Evolutionary conservation across 2,797 vertebrate genomes (phyloP).

Genomic region (Stomatorhinus walkeri): DNA sequence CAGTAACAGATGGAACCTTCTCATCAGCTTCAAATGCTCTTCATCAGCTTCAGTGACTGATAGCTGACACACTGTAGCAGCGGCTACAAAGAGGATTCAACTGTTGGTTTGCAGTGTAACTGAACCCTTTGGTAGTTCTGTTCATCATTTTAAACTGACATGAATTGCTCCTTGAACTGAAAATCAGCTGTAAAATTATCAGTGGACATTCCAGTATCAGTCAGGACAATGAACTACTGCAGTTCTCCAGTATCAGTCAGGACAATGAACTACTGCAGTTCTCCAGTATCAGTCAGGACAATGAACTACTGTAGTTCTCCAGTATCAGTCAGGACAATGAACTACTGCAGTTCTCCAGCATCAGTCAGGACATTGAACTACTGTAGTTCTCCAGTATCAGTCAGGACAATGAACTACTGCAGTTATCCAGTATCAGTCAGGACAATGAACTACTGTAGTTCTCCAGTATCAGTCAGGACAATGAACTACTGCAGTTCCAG

Average conservation of each 20-base stretch:
- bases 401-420: no score
- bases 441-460: no score
- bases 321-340: no score
- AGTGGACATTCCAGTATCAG: not conserved
- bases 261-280: not conserved
- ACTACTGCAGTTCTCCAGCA: no score
- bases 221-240: not conserved
- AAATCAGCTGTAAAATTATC: not conserved
- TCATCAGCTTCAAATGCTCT: conserved; percentile 33
- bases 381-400: not conserved
- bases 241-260: not conserved
- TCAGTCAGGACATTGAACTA: not conserved
- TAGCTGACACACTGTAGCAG: conserved; percentile 33
- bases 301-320: not conserved
- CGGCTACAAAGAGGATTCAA: not conserved
- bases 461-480: not conserved
- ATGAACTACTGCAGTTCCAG: not conserved
- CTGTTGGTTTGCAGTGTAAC: not conserved
- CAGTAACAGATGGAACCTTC: conserved; percentile 6
- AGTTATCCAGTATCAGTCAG: not conserved
- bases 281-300: not conserved
- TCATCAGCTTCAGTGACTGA: conserved; percentile 56
- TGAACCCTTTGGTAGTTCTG: not conserved
- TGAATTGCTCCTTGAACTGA: not conserved
- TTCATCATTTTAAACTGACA: not conserved